Conservation (phyloP, 2,888 invertebrate species). For the Balanococcus diminutus region DNA sequence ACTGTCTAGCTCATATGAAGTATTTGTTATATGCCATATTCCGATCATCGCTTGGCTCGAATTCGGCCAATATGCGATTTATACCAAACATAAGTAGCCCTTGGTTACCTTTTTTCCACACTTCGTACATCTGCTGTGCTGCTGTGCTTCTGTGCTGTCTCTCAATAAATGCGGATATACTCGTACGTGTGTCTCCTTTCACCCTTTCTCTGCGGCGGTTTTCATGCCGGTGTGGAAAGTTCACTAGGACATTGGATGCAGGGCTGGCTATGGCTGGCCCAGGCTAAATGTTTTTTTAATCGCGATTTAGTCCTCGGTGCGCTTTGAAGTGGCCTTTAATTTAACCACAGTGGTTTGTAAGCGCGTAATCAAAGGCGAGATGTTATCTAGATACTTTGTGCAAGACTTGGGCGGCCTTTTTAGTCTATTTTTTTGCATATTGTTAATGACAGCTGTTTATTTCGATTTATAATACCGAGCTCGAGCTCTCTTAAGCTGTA, state of each 20-base stretch:
- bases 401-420: neutral
- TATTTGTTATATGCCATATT: neutral
- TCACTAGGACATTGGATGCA: neutral
- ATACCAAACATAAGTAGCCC: constrained; percentile 2
- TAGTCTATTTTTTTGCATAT: neutral
- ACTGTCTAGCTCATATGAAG: neutral
- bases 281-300: constrained; percentile 50
- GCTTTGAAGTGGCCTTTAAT: constrained; percentile 48
- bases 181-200: neutral
- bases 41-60: neutral
- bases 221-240: neutral
- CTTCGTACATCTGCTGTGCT: neutral
- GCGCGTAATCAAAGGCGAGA: constrained; percentile 2
- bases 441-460: constrained; percentile 55
- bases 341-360: neutral
- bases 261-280: neutral
- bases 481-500: neutral
- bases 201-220: neutral
- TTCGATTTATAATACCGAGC: constrained; percentile 40
- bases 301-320: constrained; percentile 21
- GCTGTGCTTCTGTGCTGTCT: neutral
- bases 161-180: neutral
- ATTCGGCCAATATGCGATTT: constrained; percentile 38
- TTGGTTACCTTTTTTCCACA: neutral
- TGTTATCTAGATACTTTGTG: constrained; percentile 29